A percentile compares a stretch with the other conserved stretches of the same genome.
These are phyloP conservation scores for Plutella xylostella DNA, from an alignment of 2,888 invertebrate genomes.

Conservation along the genomic window DNA sequence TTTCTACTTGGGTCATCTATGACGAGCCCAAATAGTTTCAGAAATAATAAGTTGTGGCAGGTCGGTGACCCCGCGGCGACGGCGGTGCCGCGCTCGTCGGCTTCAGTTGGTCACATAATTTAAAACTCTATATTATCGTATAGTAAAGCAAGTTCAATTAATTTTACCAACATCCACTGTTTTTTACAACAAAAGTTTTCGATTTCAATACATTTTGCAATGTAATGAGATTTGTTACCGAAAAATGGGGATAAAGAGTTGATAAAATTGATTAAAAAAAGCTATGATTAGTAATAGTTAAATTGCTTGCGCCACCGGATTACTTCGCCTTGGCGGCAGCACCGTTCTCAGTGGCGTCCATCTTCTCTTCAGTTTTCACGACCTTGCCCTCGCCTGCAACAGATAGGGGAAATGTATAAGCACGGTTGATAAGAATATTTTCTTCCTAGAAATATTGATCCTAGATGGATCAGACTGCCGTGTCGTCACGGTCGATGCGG, in stretches of 20 bases:
- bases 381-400: slow-evolving; percentile 60
- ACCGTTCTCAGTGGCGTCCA: slow-evolving; percentile 45
- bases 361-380: slow-evolving; percentile 61
- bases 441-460: too few relatives aligned
- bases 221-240: not conserved
- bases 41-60: not conserved
- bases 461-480: slow-evolving; percentile 36
- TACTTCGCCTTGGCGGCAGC: slow-evolving; percentile 38
- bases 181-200: not conserved
- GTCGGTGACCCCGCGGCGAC: not conserved
- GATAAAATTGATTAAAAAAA: not conserved
- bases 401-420: too few relatives aligned
- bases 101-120: too few relatives aligned
- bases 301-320: slow-evolving; percentile 7
- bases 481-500: slow-evolving; percentile 24
- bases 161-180: not conserved
- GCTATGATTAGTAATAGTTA: not conserved
- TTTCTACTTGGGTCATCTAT: not conserved
- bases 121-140: not conserved
- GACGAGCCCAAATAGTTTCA: not conserved
- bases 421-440: too few relatives aligned
- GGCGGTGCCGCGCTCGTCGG: too few relatives aligned
- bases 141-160: not conserved
- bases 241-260: not conserved
- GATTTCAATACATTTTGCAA: not conserved